phyloP scores from a whole-genome alignment of 1,140 invertebrate species.

The Condylostylus longicornis region DNA sequence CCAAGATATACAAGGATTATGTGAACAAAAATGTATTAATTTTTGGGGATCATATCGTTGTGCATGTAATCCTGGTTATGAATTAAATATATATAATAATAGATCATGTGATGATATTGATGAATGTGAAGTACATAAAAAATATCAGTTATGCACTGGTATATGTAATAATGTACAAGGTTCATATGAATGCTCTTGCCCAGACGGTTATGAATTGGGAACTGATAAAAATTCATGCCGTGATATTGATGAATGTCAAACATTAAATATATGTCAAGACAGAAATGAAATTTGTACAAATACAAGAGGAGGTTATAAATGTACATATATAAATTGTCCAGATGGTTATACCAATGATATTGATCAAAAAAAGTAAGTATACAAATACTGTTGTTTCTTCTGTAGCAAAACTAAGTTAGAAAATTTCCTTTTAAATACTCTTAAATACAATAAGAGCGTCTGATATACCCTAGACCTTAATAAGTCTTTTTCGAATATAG shows the following conservation, averaged over 20 bases:
- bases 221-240: conserved; percentile 56
- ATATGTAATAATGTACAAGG: conserved; percentile 78
- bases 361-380: conserved; percentile 56
- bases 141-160: conserved; percentile 60
- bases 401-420: not conserved
- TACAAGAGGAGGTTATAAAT: conserved; percentile 71
- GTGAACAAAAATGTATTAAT: conserved; percentile 74
- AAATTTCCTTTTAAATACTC: too few relatives aligned
- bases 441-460: too few relatives aligned
- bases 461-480: too few relatives aligned
- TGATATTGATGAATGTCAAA: conserved; percentile 83
- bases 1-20: conserved; percentile 41
- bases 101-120: conserved; percentile 72
- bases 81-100: conserved; percentile 53
- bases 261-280: conserved; percentile 42
- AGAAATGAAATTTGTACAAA: conserved; percentile 76
- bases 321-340: conserved; percentile 74
- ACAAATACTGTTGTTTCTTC: not conserved
- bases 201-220: conserved; percentile 61
- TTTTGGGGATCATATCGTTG: conserved; percentile 70
- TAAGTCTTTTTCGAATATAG: too few relatives aligned
- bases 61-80: conserved; percentile 56
- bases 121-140: conserved; percentile 63
- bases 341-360: conserved; percentile 57
- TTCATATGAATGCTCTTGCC: conserved; percentile 74